Percentiles rank a stretch among this genome's conserved stretches.
These are phyloP conservation scores for Acanthosoma haemorrhoidale DNA, from an alignment of 2,888 invertebrate species.

Conservation along the genomic window DNA sequence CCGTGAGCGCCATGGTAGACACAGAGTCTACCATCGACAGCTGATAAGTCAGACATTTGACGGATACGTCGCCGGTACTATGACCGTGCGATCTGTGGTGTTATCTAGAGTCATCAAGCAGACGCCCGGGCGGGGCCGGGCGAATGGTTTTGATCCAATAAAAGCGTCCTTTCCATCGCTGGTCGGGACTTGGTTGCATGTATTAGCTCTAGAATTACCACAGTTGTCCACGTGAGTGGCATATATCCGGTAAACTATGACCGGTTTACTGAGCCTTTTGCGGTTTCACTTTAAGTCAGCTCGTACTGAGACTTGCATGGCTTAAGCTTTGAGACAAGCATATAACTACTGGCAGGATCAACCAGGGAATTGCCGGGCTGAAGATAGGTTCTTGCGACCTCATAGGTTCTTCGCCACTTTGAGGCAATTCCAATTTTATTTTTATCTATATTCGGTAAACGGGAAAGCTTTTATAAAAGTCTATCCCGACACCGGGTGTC, in stretches of 20 bases:
- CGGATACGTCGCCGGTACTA: too few relatives aligned
- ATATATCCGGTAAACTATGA: too few relatives aligned
- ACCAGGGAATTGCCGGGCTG: constrained; percentile 45
- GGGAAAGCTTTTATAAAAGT: too few relatives aligned
- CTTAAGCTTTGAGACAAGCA: constrained; percentile 64
- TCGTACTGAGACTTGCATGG: constrained; percentile 62
- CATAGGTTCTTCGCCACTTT: not conserved
- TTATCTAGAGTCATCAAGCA: constrained; percentile 51
- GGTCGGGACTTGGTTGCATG: constrained; percentile 46
- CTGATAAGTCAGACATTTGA: constrained; percentile 65
- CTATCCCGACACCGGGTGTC: too few relatives aligned
- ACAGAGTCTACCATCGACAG: constrained; percentile 60
- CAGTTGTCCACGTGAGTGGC: constrained; percentile 60
- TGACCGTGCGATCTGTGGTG: too few relatives aligned
- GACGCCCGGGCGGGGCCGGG: constrained; percentile 54
- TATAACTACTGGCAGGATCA: constrained; percentile 60
- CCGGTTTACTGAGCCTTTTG: constrained; percentile 59
- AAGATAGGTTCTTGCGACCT: not conserved
- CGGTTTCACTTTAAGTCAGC: constrained; percentile 54
- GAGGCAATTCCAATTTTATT: too few relatives aligned
- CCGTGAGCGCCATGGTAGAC: constrained; percentile 64
- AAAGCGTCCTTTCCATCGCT: constrained; percentile 50
- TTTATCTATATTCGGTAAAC: too few relatives aligned
- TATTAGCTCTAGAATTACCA: constrained; percentile 53
- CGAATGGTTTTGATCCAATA: constrained; percentile 55